Percentiles rank a stretch among this genome's conserved stretches.
Conservation (phyloP, 2,797 vertebrate species). For the Falco rusticolus region DNA sequence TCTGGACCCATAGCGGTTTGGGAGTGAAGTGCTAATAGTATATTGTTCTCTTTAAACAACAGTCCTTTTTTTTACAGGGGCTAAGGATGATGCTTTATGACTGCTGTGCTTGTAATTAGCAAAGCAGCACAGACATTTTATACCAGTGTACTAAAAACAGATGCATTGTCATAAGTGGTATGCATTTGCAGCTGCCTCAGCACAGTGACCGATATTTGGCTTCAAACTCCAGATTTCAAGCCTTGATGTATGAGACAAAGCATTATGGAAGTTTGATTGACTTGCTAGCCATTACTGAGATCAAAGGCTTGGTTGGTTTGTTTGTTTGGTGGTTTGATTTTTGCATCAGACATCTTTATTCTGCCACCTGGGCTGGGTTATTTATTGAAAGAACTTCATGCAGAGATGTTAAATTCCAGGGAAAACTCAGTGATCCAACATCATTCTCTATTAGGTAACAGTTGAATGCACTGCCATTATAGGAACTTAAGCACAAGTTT, state of each 20-base stretch:
- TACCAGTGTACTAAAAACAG: background rate
- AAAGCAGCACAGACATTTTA: background rate
- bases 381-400: conserved; percentile 45
- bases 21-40: background rate
- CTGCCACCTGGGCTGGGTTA: conserved; percentile 43
- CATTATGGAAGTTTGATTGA: conserved; percentile 24
- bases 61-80: background rate
- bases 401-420: conserved; percentile 57
- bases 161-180: background rate
- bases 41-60: background rate
- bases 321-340: conserved; percentile 32
- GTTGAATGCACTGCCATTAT: conserved; percentile 27
- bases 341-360: conserved; percentile 38
- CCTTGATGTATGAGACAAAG: conserved; percentile 43
- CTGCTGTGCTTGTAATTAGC: conserved; percentile 45
- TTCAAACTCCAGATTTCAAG: background rate
- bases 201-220: background rate
- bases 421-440: conserved; percentile 49
- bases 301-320: conserved; percentile 14
- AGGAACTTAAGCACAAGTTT: conserved; percentile 25
- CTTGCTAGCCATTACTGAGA: conserved; percentile 44
- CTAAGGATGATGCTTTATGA: background rate
- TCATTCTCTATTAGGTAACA: conserved; percentile 36
- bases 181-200: conserved; percentile 31
- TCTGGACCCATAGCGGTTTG: background rate